phyloP scores from a whole-genome alignment of 2,888 invertebrate species.

The Mythimna impura region DNA sequence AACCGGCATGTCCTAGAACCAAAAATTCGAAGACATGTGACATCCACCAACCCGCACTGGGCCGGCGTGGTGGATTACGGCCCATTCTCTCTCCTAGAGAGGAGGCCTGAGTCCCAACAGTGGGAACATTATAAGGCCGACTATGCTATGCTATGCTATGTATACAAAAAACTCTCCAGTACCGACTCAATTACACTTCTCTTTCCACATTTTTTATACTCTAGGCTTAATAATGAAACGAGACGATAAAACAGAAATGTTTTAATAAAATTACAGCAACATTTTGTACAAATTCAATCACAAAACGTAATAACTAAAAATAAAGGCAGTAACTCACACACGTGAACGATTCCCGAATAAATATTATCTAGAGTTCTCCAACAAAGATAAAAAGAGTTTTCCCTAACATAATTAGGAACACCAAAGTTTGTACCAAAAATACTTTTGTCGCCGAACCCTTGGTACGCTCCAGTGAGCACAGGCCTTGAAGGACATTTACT shows the following conservation, averaged over 20 bases:
- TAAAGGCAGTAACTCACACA: constrained; percentile 33
- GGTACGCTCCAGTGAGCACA: constrained; percentile 47
- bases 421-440: constrained; percentile 51
- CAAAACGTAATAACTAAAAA: constrained; percentile 17
- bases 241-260: constrained; percentile 5
- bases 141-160: too few relatives aligned
- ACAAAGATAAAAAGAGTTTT: constrained; percentile 47
- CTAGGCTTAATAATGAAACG: neutral
- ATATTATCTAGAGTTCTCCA: constrained; percentile 36
- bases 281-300: neutral
- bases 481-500: constrained; percentile 46
- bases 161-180: neutral
- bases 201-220: neutral
- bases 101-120: too few relatives aligned
- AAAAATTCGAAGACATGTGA: too few relatives aligned
- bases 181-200: too few relatives aligned
- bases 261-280: neutral
- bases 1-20: too few relatives aligned
- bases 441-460: constrained; percentile 33
- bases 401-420: constrained; percentile 51
- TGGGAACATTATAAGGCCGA: too few relatives aligned
- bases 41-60: too few relatives aligned
- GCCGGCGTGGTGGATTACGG: too few relatives aligned
- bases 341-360: constrained; percentile 39
- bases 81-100: too few relatives aligned